Evolutionary conservation across 2,888 invertebrate species (phyloP).

Genomic region (Prenolepis imparis): DNA sequence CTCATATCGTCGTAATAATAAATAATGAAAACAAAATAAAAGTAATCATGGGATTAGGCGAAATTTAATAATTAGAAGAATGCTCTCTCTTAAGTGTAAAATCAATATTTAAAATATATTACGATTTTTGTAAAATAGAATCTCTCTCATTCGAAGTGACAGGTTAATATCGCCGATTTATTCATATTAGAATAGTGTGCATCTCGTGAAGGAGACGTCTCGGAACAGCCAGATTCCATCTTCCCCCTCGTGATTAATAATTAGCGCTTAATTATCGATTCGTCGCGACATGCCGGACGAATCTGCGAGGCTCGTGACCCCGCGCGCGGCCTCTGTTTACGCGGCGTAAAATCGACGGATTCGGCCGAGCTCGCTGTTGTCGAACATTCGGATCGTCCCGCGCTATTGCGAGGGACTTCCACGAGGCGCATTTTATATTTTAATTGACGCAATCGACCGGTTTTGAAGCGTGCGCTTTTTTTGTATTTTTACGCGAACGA

Average conservation of each 20-base stretch:
- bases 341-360: conserved; percentile 29
- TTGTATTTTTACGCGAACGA: neutral
- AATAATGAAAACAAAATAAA: neutral
- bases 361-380: neutral
- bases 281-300: conserved; percentile 54
- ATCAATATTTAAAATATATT: conserved; percentile 2
- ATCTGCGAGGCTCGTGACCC: conserved; percentile 23
- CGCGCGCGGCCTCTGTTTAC: conserved; percentile 20
- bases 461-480: neutral
- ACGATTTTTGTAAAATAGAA: neutral
- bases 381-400: neutral
- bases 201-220: neutral
- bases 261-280: conserved; percentile 70
- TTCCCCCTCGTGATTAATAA: conserved; percentile 55
- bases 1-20: neutral
- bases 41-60: neutral
- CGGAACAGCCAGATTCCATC: neutral
- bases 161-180: neutral
- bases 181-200: neutral
- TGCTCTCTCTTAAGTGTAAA: neutral
- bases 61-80: neutral
- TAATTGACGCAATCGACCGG: conserved; percentile 39
- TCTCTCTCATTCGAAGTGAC: neutral
- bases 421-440: conserved; percentile 22
- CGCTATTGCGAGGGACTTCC: conserved; percentile 3